Evolutionary conservation across 2,888 invertebrate species (phyloP).

Genomic region (Drosophila meridiana): DNA sequence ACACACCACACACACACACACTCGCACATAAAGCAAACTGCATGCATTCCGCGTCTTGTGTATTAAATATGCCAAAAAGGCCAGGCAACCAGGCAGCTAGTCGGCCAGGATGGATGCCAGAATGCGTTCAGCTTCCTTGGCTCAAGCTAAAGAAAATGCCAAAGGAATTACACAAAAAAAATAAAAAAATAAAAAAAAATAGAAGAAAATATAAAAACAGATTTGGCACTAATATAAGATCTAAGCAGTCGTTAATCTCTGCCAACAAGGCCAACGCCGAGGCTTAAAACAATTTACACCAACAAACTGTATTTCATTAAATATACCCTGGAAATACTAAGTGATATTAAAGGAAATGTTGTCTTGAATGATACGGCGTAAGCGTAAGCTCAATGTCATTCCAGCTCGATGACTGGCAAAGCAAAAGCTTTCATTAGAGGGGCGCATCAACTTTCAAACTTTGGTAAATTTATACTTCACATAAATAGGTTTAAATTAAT

Average conservation of each 20-base stretch:
- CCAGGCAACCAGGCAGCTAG: conserved; percentile 19
- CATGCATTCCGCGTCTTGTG: conserved; percentile 42
- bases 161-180: conserved; percentile 17
- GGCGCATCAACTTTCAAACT: too few species aligned
- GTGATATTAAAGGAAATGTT: not conserved
- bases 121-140: conserved; percentile 41
- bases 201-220: conserved; percentile 6
- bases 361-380: too few species aligned
- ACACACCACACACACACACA: conserved; percentile 30
- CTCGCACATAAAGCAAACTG: conserved; percentile 6
- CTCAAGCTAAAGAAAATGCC: conserved; percentile 16
- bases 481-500: not conserved
- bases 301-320: not conserved
- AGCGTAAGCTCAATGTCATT: not conserved
- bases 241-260: conserved; percentile 53
- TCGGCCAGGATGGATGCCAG: conserved; percentile 23
- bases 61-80: conserved; percentile 48
- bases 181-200: not conserved
- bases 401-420: too few species aligned
- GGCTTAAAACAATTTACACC: conserved; percentile 6
- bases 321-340: not conserved
- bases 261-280: conserved; percentile 42
- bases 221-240: conserved; percentile 46
- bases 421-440: too few species aligned
- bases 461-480: not conserved